Percentiles rank a stretch among this genome's conserved stretches.
These are phyloP conservation scores for Apteryx owenii DNA, from an alignment of 2,113 vertebrate species.

Conservation along the genomic window DNA sequence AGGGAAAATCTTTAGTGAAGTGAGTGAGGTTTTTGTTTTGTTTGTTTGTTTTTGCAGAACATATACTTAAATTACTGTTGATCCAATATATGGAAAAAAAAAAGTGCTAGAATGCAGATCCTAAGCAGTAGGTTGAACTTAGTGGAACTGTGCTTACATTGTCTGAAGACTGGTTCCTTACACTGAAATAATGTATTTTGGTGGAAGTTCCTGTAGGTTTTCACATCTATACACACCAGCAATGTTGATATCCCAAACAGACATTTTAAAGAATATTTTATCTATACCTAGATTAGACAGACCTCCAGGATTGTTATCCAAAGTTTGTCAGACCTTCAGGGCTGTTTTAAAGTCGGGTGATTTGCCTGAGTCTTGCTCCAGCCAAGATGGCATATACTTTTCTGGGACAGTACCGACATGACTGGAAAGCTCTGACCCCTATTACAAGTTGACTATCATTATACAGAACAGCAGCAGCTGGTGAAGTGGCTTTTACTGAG, in stretches of 20 bases:
- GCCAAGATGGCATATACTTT: neutral
- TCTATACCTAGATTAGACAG: neutral
- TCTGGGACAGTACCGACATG: neutral
- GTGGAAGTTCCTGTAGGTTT: neutral
- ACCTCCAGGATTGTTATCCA: neutral
- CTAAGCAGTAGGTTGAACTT: neutral
- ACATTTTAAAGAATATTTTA: neutral
- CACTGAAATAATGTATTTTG: neutral
- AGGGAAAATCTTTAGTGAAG: neutral
- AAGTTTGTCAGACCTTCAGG: neutral
- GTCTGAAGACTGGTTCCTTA: neutral
- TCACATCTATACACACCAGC: neutral
- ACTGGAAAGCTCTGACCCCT: neutral
- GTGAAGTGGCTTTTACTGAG: neutral
- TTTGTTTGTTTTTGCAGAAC: too few relatives aligned
- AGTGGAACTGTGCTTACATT: neutral
- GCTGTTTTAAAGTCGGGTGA: neutral
- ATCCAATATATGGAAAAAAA: too few relatives aligned
- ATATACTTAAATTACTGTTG: too few relatives aligned
- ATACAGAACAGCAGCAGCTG: neutral
- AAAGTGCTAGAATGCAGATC: neutral
- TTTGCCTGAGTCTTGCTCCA: neutral
- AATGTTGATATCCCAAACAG: neutral
- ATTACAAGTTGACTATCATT: neutral
- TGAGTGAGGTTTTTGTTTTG: too few relatives aligned